Percentiles rank a stretch among this genome's conserved stretches.
phyloP scores from a whole-genome alignment of 2,113 vertebrate species.

The Triplophysa dalaica region DNA sequence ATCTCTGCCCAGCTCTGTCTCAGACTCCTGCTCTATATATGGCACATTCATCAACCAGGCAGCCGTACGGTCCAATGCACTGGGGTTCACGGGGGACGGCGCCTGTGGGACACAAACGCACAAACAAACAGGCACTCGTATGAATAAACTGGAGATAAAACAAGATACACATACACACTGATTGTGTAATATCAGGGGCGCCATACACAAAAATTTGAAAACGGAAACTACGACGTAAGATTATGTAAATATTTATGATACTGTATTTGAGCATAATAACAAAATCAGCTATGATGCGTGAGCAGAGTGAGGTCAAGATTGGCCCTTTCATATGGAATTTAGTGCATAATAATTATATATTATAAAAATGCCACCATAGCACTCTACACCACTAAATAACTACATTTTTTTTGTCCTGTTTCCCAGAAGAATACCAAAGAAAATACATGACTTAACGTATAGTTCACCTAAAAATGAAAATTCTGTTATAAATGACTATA shows the following conservation, averaged over 20 bases:
- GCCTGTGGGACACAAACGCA: conserved; percentile 87
- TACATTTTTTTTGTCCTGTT: too few relatives aligned
- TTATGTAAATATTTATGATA: neutral
- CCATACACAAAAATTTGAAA: neutral
- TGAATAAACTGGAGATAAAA: conserved; percentile 30
- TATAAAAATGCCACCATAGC: neutral
- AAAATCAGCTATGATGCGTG: neutral
- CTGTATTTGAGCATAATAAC: neutral
- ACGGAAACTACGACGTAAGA: neutral
- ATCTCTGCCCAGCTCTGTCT: conserved; percentile 94
- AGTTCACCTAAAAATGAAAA: too few relatives aligned
- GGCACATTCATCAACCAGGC: conserved; percentile 99
- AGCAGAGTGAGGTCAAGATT: neutral
- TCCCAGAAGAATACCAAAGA: too few relatives aligned
- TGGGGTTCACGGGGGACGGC: conserved; percentile 98
- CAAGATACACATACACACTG: conserved; percentile 29
- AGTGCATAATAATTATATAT: neutral
- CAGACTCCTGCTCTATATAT: conserved; percentile 96
- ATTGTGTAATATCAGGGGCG: conserved; percentile 41
- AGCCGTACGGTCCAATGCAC: conserved; percentile 98
- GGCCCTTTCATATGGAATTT: neutral
- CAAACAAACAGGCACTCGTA: conserved; percentile 61
- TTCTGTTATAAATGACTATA: too few relatives aligned
- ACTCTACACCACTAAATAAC: too few relatives aligned
- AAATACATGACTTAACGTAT: too few relatives aligned